Conservation (phyloP, 1,140 invertebrate species). For the Portunus trituberculatus region DNA sequence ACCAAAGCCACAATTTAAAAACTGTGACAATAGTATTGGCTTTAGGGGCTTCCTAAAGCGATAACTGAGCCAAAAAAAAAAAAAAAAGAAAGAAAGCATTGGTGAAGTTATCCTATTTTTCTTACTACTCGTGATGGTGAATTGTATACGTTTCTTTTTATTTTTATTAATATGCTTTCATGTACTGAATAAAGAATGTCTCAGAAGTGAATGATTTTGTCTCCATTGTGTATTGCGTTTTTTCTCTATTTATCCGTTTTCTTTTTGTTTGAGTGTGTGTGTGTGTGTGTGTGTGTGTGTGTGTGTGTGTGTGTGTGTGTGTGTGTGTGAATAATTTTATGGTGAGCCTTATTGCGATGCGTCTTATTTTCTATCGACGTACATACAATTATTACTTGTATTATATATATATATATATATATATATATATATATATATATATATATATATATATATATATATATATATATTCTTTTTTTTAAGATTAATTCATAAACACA, state of each 20-base stretch:
- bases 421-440: too few relatives aligned
- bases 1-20: not conserved
- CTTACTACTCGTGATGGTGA: not conserved
- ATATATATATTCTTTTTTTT: too few relatives aligned
- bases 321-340: too few relatives aligned
- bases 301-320: too few relatives aligned
- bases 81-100: not conserved
- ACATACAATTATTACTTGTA: too few relatives aligned
- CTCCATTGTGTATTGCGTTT: not conserved
- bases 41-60: not conserved
- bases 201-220: not conserved
- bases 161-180: not conserved
- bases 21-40: not conserved
- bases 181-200: not conserved
- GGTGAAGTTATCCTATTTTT: not conserved
- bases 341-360: too few relatives aligned
- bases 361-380: too few relatives aligned
- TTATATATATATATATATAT: too few relatives aligned
- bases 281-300: too few relatives aligned
- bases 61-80: not conserved
- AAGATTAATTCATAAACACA: too few relatives aligned
- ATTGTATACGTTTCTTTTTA: not conserved
- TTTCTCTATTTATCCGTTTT: not conserved
- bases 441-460: too few relatives aligned
- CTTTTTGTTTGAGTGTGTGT: not conserved